Evolutionary conservation across 2,797 vertebrate species (phyloP).

Genomic region (Martes flavigula): DNA sequence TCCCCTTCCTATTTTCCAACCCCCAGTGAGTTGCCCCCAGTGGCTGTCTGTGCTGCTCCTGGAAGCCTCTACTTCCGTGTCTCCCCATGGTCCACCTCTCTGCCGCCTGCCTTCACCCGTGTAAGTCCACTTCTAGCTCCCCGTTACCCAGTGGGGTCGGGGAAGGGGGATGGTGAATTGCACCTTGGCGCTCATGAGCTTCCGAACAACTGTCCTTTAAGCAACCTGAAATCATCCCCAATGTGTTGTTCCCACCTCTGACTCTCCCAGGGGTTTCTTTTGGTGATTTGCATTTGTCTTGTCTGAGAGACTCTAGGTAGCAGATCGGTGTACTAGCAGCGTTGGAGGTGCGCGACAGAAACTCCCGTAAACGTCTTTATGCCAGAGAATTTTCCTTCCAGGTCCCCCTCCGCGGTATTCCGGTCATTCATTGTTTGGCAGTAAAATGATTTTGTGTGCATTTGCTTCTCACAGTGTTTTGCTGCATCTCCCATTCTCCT

Average conservation of each 20-base stretch:
- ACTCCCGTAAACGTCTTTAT: not conserved
- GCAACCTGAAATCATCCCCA: slow-evolving; percentile 23
- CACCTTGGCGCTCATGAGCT: slow-evolving; percentile 43
- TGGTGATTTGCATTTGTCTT: not conserved
- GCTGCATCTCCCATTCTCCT: not conserved
- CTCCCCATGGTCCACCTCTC: slow-evolving; percentile 50
- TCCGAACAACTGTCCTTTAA: slow-evolving; percentile 61
- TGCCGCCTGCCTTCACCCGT: slow-evolving; percentile 54
- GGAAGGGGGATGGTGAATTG: slow-evolving; percentile 35
- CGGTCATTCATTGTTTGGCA: not conserved
- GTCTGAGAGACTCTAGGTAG: not conserved
- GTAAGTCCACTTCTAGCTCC: slow-evolving; percentile 26
- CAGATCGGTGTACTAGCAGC: not conserved
- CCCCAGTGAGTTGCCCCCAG: slow-evolving; percentile 29
- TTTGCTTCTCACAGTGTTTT: not conserved
- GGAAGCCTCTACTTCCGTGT: not conserved
- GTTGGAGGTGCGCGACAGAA: not conserved
- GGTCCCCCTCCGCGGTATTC: not conserved
- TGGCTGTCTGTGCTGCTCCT: slow-evolving; percentile 33
- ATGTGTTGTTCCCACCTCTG: slow-evolving; percentile 45
- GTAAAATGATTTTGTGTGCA: not conserved
- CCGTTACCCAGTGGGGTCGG: not conserved
- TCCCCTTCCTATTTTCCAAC: not conserved
- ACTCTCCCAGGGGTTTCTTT: slow-evolving; percentile 53
- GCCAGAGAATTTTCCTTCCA: not conserved